Conservation (phyloP, 2,888 invertebrate species). For the Chrysotoxum bicinctum region DNA sequence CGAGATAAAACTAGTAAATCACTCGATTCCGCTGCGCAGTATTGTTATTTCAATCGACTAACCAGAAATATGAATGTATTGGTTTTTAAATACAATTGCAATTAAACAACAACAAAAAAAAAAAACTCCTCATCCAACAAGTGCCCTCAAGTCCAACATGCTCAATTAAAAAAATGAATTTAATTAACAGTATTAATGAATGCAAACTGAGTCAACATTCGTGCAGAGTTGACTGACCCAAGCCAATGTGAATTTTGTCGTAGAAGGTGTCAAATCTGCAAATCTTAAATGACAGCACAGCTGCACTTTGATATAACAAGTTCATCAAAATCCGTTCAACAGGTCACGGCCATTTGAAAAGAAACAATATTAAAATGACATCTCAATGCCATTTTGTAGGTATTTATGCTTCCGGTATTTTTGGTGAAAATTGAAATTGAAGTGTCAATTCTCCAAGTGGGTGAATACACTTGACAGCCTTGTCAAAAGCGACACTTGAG, state of each 20-base stretch:
- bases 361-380: not conserved
- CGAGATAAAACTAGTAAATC: constrained; percentile 57
- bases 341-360: constrained; percentile 50
- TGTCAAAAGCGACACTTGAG: constrained; percentile 18
- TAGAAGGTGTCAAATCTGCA: constrained; percentile 43
- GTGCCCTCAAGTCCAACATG: constrained; percentile 7
- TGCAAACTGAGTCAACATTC: constrained; percentile 7
- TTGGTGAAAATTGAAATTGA: not conserved
- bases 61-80: not conserved
- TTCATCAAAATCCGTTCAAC: constrained; percentile 43
- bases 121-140: not conserved
- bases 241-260: constrained; percentile 36
- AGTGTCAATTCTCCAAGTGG: not conserved
- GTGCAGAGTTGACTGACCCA: constrained; percentile 42
- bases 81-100: constrained; percentile 18
- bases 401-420: constrained; percentile 1
- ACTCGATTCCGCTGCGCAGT: constrained; percentile 43
- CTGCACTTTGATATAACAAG: not conserved
- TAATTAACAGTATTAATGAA: constrained; percentile 1
- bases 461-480: constrained; percentile 19
- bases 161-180: constrained; percentile 1
- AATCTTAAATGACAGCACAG: not conserved
- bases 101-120: not conserved
- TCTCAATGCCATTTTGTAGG: not conserved
- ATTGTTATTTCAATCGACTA: constrained; percentile 26